phyloP scores from a whole-genome alignment of 2,888 invertebrate genomes.

The Xylophagus ater region DNA sequence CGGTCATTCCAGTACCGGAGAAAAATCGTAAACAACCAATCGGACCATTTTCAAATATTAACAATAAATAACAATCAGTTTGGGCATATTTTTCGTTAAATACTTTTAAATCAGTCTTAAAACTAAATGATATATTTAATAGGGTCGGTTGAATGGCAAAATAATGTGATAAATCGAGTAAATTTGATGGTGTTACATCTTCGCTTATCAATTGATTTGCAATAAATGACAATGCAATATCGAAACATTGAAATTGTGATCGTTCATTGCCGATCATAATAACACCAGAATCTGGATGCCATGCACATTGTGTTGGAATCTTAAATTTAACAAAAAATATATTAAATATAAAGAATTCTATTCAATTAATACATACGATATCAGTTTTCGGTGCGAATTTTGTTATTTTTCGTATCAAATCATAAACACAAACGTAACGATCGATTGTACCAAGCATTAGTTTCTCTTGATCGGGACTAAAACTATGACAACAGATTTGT shows the following conservation, averaged over 20 bases:
- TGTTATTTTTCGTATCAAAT: slow-evolving; percentile 61
- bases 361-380: slow-evolving; percentile 52
- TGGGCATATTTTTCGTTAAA: slow-evolving; percentile 36
- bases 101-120: slow-evolving; percentile 40
- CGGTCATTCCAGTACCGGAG: slow-evolving; percentile 40
- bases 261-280: slow-evolving; percentile 57
- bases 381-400: slow-evolving; percentile 59
- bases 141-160: slow-evolving; percentile 44
- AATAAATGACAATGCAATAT: slow-evolving; percentile 55
- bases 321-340: slow-evolving; percentile 25
- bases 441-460: slow-evolving; percentile 75
- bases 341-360: not conserved
- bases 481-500: slow-evolving; percentile 52
- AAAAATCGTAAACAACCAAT: slow-evolving; percentile 45
- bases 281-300: slow-evolving; percentile 61
- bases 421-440: slow-evolving; percentile 69
- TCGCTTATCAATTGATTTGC: slow-evolving; percentile 56
- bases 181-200: slow-evolving; percentile 48
- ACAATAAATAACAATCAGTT: slow-evolving; percentile 44
- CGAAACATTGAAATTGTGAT: slow-evolving; percentile 65
- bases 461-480: slow-evolving; percentile 62
- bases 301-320: slow-evolving; percentile 55
- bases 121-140: slow-evolving; percentile 47
- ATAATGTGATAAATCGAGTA: slow-evolving; percentile 51
- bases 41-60: slow-evolving; percentile 53